Conservation (phyloP, 2,888 invertebrate species). For the Ligdia adustata region DNA sequence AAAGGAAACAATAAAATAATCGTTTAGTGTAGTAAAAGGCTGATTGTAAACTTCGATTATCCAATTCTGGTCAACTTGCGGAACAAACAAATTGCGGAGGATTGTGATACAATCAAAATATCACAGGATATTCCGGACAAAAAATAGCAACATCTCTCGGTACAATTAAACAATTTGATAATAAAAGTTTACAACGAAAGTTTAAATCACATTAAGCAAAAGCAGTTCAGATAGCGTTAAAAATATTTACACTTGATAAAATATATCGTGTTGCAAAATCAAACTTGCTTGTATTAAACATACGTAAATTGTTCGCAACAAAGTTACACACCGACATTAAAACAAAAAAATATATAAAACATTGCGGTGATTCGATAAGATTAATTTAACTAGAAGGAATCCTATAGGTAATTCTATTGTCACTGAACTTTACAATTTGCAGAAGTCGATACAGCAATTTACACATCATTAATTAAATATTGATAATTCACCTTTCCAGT, state of each 20-base stretch:
- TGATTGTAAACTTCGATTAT: slow-evolving; percentile 35
- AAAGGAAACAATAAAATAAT: slow-evolving; percentile 24
- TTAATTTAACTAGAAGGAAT: too few species aligned
- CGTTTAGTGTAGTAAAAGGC: slow-evolving; percentile 14
- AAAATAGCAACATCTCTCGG: too few species aligned
- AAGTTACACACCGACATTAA: too few species aligned
- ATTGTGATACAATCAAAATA: too few species aligned
- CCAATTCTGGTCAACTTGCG: slow-evolving; percentile 18
- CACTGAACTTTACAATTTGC: too few species aligned
- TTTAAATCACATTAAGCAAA: slow-evolving; percentile 15
- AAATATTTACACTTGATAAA: slow-evolving; percentile 9
- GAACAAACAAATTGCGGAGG: not conserved
- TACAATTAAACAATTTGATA: too few species aligned
- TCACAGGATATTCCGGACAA: too few species aligned
- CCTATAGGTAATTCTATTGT: too few species aligned
- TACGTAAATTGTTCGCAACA: too few species aligned
- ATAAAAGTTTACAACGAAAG: slow-evolving; percentile 24
- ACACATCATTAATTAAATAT: slow-evolving; percentile 12
- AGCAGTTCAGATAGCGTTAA: slow-evolving; percentile 24
- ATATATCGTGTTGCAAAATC: not conserved
- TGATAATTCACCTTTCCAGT: slow-evolving; percentile 86
- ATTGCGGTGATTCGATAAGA: too few species aligned
- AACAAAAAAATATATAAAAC: too few species aligned
- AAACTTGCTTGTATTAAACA: not conserved
- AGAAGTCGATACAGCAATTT: too few species aligned